A percentile compares a stretch with the other conserved stretches of the same genome.
These are phyloP conservation scores for Eristalinus aeneus DNA, from an alignment of 2,888 invertebrate genomes.

Conservation along the genomic window DNA sequence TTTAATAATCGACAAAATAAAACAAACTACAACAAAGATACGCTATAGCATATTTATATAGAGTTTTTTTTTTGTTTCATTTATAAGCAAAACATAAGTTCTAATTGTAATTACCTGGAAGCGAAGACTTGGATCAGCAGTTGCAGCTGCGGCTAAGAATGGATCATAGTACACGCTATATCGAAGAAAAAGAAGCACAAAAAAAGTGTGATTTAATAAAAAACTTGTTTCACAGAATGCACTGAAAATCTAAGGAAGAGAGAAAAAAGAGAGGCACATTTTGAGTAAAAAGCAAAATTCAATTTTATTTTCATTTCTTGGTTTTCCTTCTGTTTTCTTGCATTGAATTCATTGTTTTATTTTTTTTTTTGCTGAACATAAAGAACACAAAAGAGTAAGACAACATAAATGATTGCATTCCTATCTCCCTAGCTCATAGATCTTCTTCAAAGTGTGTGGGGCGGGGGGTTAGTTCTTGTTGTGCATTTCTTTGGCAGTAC, in stretches of 20 bases:
- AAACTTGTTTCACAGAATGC: not conserved
- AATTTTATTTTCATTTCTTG: slow-evolving; percentile 34
- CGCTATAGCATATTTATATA: slow-evolving; percentile 23
- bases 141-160: slow-evolving; percentile 93
- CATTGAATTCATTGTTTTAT: not conserved
- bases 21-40: slow-evolving; percentile 49
- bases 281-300: slow-evolving; percentile 64
- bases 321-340: not conserved
- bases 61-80: not conserved
- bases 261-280: not conserved
- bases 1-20: not conserved
- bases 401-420: slow-evolving; percentile 65
- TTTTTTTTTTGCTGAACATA: slow-evolving; percentile 7
- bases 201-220: slow-evolving; percentile 33
- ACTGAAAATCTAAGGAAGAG: not conserved
- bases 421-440: slow-evolving; percentile 29
- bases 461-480: not conserved
- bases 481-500: not conserved
- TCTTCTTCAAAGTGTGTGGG: not conserved
- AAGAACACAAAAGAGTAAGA: not conserved
- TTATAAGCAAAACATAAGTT: slow-evolving; percentile 30
- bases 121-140: slow-evolving; percentile 93
- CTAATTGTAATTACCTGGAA: slow-evolving; percentile 87
- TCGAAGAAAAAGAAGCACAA: slow-evolving; percentile 56
- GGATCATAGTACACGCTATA: slow-evolving; percentile 96